These are phyloP conservation scores for Battus philenor DNA, from an alignment of 1,140 invertebrate species.

Conservation along the genomic window DNA sequence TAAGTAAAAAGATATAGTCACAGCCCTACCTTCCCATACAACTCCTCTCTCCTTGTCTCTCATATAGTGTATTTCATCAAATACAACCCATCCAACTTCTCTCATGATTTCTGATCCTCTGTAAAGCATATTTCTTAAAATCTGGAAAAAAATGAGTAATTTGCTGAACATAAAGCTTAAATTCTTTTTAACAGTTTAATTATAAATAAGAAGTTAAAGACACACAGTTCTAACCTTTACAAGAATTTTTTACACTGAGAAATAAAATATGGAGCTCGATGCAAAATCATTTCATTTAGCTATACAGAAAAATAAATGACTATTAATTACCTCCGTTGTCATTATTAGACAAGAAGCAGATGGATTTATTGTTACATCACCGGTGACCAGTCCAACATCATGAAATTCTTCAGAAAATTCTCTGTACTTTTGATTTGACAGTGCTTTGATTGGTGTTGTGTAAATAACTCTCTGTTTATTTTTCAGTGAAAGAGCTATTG, in stretches of 20 bases:
- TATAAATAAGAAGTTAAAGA: too few relatives aligned
- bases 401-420: conserved; percentile 98
- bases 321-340: conserved; percentile 94
- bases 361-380: conserved; percentile 99
- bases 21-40: conserved; percentile 89
- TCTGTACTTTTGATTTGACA: conserved; percentile 99
- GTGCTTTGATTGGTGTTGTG: conserved; percentile 99
- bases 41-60: conserved; percentile 98
- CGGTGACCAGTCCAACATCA: conserved; percentile 98
- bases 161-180: conserved; percentile 1
- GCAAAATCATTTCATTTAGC: too few relatives aligned
- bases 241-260: too few relatives aligned
- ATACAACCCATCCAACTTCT: conserved; percentile 99
- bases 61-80: conserved; percentile 99
- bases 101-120: conserved; percentile 98
- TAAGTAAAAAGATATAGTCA: too few relatives aligned
- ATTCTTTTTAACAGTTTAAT: conserved; percentile 1
- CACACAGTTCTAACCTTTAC: too few relatives aligned
- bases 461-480: conserved; percentile 95
- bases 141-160: conserved; percentile 75
- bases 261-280: too few relatives aligned
- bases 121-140: conserved; percentile 99
- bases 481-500: conserved; percentile 82
- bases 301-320: too few relatives aligned
- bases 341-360: conserved; percentile 98